Base-by-base conservation (phyloP, 1,140 invertebrate species). In the Drosophila nannoptera region DNA sequence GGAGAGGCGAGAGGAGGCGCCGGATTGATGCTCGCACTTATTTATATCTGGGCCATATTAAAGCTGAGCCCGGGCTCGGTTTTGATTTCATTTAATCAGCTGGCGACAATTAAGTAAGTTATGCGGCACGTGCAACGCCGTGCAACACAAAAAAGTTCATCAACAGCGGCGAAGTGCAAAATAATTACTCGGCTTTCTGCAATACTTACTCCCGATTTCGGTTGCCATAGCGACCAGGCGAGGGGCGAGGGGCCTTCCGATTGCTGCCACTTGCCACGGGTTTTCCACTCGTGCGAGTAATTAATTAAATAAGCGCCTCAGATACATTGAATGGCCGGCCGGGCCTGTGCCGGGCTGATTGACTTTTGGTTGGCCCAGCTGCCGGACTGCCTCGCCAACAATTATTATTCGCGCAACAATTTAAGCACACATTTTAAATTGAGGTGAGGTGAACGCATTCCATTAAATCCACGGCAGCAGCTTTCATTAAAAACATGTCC, bases 241-340 rank as follows among this genome's bases (percentile, higher is more conserved):
- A 22, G 22, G 3, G 22, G 22, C 22, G 45, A 31, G 6, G 3
- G 22, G 22, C 22, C 22, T 22, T 22, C 22, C 1, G 5, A 12
- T 43, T 22, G 31, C 62, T 43, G 46, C 43, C 59, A 5, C 45
- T 31, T 50, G 61, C 38, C 40, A 12, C n/a, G 82, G 65, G 77
- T 84, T 83, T 68, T 48, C 6, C 40, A 9, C 40, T 43, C 71
- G 73, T 67, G 12, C 61, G 46, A 52, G 67, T 69, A 83, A 83
- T 83, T 83, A 83, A 83, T 83, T 83, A 68, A 84, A 83, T 83
- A 84, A 84, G 78, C 78, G 80, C 80, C 78, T 83, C 84, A 76
- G 70, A 73, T 83, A 82, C 78, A 83, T 84, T 86, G 75, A 76
- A 83, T 84, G 73, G 76, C 68, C 56, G 38, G 72, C 71, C 71